Base-by-base conservation (phyloP, 2,888 invertebrate species). In the Tanypteryx hageni region DNA sequence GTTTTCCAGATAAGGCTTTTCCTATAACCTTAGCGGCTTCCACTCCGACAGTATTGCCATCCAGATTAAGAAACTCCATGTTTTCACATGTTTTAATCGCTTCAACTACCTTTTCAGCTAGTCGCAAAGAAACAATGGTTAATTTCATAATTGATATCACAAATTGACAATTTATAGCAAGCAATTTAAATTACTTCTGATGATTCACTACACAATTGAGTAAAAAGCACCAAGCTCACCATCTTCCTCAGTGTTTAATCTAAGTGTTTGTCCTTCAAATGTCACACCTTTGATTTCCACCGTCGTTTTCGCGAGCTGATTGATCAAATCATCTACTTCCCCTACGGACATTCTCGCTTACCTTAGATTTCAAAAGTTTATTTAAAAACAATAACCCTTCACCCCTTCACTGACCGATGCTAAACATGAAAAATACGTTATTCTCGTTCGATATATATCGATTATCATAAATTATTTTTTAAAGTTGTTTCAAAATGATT, bases 1-100 rank as follows among this genome's bases (percentile, higher is more conserved):
- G 97, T 94, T 98, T 98, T 27, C 95, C 96, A 93, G 97, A 97
- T 83, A 99, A 95, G 0, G 98, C 97, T 94, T 97, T 96, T 0
- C 98, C 98, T 92, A 99, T 97, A 0, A 96, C 98, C 94, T 97
- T 96, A 0, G 99, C 98, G 0, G 99, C 99, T 22, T 97, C 97
- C 16, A 98, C 98, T 0, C 99, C 99, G 44, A 99, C 95, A 0
- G 99, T 99, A 94, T 99, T 99, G 11, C 99, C 99, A 93, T 98
- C 98, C 64, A 99, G 95, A 92, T 98, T 97, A 10, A 99, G 96
- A 93, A 96, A 97, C 92, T 96, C 96, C 92, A 99, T 96, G 64
- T 96, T 95, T 0, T 96, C 95, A 94, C 97, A 97, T 92, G 96
- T 95, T 93, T 97, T 96, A 92, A 99, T 98, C 0, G 97, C 98